Percentiles rank a stretch among this genome's conserved stretches.
phyloP scores from a whole-genome alignment of 2,113 vertebrate genomes.

The Zapus hudsonius region DNA sequence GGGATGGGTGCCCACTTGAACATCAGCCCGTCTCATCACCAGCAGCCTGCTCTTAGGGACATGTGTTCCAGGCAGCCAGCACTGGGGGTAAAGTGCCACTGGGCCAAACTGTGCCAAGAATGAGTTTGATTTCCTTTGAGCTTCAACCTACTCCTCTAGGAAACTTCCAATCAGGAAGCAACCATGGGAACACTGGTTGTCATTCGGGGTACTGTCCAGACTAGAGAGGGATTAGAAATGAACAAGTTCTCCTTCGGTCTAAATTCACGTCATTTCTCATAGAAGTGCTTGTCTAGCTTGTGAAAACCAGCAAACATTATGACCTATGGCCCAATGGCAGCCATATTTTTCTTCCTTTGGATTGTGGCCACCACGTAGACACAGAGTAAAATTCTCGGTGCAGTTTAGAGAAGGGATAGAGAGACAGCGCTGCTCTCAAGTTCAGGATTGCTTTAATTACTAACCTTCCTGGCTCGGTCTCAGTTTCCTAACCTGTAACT shows the following conservation, averaged over 20 bases:
- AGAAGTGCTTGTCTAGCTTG: neutral
- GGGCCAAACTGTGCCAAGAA: neutral
- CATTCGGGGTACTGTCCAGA: neutral
- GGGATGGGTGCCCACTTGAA: constrained; percentile 46
- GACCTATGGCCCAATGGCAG: constrained; percentile 49
- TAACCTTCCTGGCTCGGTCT: neutral
- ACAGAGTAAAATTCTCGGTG: neutral
- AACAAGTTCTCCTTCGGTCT: constrained; percentile 58
- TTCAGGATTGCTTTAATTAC: neutral
- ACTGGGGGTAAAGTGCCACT: neutral
- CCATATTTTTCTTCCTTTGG: constrained; percentile 36
- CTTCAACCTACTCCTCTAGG: constrained; percentile 38
- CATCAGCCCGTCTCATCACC: constrained; percentile 43
- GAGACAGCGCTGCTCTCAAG: neutral
- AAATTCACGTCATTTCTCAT: constrained; percentile 63
- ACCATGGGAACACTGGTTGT: constrained; percentile 53
- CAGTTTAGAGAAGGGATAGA: neutral
- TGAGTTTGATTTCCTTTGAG: neutral
- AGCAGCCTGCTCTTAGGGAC: constrained; percentile 35
- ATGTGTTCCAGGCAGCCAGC: neutral
- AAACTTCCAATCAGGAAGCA: neutral
- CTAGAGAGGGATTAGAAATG: constrained; percentile 69
- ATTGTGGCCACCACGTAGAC: neutral
- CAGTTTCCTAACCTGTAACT: neutral
- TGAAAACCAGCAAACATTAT: constrained; percentile 58